Percentiles rank a stretch among this genome's conserved stretches.
phyloP scores from a whole-genome alignment of 1,140 invertebrate species.

The Drosophila novamexicana region DNA sequence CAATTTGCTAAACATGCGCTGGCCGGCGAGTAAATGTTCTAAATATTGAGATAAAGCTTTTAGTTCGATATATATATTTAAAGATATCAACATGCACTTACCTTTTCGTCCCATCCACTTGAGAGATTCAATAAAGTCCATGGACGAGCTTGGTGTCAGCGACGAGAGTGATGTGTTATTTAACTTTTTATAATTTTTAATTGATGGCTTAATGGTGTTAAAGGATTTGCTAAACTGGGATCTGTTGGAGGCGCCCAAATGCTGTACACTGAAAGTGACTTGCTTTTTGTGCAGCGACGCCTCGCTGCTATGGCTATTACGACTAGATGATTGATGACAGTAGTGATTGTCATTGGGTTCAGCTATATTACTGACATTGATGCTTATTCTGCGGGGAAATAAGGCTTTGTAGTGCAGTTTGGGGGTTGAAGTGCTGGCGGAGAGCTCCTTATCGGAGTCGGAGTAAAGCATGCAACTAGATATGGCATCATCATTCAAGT shows the following conservation, averaged over 20 bases:
- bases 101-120: slow-evolving; percentile 51
- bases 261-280: slow-evolving; percentile 54
- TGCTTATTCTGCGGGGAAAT: background rate
- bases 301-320: slow-evolving; percentile 58
- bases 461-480: slow-evolving; percentile 16
- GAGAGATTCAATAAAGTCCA: slow-evolving; percentile 42
- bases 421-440: slow-evolving; percentile 12
- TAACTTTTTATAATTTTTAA: slow-evolving; percentile 41
- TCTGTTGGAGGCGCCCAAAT: slow-evolving; percentile 29
- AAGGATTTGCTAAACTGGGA: slow-evolving; percentile 10
- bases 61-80: background rate
- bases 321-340: slow-evolving; percentile 68
- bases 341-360: slow-evolving; percentile 38
- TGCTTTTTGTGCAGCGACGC: slow-evolving; percentile 56
- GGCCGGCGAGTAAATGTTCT: slow-evolving; percentile 61
- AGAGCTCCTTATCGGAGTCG: background rate
- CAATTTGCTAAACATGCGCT: slow-evolving; percentile 65
- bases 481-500: slow-evolving; percentile 32
- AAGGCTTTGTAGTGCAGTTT: slow-evolving; percentile 11
- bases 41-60: background rate
- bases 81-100: slow-evolving; percentile 5
- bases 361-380: slow-evolving; percentile 3
- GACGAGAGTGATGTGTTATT: slow-evolving; percentile 12
- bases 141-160: slow-evolving; percentile 33
- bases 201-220: slow-evolving; percentile 46